Conservation (phyloP, 2,888 invertebrate genomes). For the Drosophila picticornis region DNA sequence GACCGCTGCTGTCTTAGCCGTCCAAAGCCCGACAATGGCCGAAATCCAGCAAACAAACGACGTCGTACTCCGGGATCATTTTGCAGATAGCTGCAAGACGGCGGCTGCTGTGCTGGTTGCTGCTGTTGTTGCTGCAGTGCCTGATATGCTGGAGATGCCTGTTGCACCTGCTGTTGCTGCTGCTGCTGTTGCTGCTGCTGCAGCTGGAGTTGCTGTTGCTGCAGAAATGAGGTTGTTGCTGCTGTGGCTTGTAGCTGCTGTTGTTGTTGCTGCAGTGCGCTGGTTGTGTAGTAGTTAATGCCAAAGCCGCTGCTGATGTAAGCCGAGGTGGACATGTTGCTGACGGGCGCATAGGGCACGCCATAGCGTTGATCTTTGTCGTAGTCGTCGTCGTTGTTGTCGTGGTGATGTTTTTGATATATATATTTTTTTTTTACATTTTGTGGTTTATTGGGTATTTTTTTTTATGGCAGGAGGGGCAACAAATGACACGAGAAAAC, state of each 20-base stretch:
- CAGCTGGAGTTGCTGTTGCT: slow-evolving; percentile 32
- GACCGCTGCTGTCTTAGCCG: slow-evolving; percentile 89
- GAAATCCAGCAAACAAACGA: slow-evolving; percentile 92
- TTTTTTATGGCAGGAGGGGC: slow-evolving; percentile 58
- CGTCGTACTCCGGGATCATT: slow-evolving; percentile 89
- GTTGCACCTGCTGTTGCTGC: slow-evolving; percentile 49
- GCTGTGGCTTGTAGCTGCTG: slow-evolving; percentile 43
- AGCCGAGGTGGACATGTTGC: slow-evolving; percentile 78
- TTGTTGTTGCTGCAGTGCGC: slow-evolving; percentile 56
- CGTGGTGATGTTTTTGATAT: slow-evolving; percentile 34
- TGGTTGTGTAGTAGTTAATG: slow-evolving; percentile 81
- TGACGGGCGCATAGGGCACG: slow-evolving; percentile 65
- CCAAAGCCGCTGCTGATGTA: slow-evolving; percentile 81
- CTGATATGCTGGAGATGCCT: slow-evolving; percentile 49
- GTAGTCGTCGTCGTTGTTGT: slow-evolving; percentile 65
- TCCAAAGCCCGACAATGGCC: slow-evolving; percentile 90
- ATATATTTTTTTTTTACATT: slow-evolving; percentile 16
- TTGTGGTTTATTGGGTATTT: slow-evolving; percentile 23
- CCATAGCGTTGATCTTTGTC: slow-evolving; percentile 76
- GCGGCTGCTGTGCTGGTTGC: slow-evolving; percentile 40
- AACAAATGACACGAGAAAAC: slow-evolving; percentile 75
- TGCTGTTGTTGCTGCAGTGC: slow-evolving; percentile 41
- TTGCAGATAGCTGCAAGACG: slow-evolving; percentile 54
- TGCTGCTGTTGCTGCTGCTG: slow-evolving; percentile 51
- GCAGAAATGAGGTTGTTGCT: slow-evolving; percentile 41